Base-by-base conservation (phyloP, 1,140 invertebrate genomes). In the Magallana angulata region DNA sequence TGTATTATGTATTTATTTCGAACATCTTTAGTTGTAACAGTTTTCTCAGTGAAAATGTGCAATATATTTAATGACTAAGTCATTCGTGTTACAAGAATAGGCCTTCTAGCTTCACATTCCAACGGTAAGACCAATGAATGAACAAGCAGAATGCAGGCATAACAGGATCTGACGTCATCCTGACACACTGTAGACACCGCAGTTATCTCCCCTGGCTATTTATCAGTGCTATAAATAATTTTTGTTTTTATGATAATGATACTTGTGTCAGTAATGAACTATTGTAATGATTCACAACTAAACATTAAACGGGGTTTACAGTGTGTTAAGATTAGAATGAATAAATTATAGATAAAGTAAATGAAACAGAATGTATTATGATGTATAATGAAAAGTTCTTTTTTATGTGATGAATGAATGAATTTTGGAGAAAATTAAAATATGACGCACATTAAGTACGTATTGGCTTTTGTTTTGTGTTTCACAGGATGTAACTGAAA, bases 31-130 rank as follows among this genome's bases (percentile, higher is more conserved):
- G 24, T 71, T 9, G 8, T 24, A 24, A 71, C 18, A 24, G 18
- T 24, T 48, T 62, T 62, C 68, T 71, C 18, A 30, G 68, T 71
- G 24, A 71, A 71, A 24, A 24, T 71, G 68, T 71, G 68, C 68
- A 71, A 71, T 71, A 71, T 71, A 48, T 71, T 62, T 36, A 12
- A 71, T 71, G 68, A 71, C 68, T 71, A 71, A 71, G 68, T 71
- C 68, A 71, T 71, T 71, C 18, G 30, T 71, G 24, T 68, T 36
- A 30, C 11, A 18, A 24, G 24, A 24, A 24, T 5, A 71, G 36
- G 36, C 36, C 7, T 30, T 71, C 24, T 18, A 30, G 68, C 68
- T 71, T 71, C 18, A 71, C 68, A 71, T 71, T 71, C 68, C 68
- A 71, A 71, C n/a, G 7, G 30, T 30, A 71, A 30, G 36, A 18